Base-by-base conservation (phyloP, 2,888 invertebrate genomes). In the Lycaena phlaeas region DNA sequence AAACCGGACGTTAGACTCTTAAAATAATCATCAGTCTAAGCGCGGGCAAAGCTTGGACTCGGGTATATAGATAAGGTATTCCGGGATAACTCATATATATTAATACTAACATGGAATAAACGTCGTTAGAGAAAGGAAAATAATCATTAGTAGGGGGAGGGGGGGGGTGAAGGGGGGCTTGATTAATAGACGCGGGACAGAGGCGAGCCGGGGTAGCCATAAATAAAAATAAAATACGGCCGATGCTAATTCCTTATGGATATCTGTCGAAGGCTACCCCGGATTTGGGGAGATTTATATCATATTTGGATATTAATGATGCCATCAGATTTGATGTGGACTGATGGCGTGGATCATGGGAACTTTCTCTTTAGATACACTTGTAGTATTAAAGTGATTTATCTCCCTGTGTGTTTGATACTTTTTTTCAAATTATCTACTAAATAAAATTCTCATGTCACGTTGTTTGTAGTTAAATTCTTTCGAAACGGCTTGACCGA, bases 151-250 rank as follows among this genome's bases (percentile, higher is more conserved):
- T n/a, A 22, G 22, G 22, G 28, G 2, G 7, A 12, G 5, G 54
- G 52, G 41, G 56, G 52, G 53, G 60, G 57, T 61, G 61, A 65
- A 52, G 54, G 59, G 57, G 62, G 61, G 68, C n/a, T n/a, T 71
- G 71, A 72, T 73, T 71, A 73, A 72, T 72, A 52, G 68, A 54
- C 51, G 47, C 45, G 58, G 62, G 63, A 53, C 59, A 61, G 50
- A 55, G 61, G 63, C 55, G 45, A 43, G 46, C 52, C 52, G 51
- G 53, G 55, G 44, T 48, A 52, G 53, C 56, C 53, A 65, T 68
- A 69, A 71, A 71, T 70, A 71, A 65, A 69, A 69, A 70, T 67
- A 68, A 68, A 67, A 64, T 65, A 68, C 62, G 56, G n/a, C n/a
- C 41, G 51, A 49, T 49, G 51, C 52, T 52, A 52, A 47, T 50